phyloP scores from a whole-genome alignment of 2,797 vertebrate species.

The Sebastes alutus region DNA sequence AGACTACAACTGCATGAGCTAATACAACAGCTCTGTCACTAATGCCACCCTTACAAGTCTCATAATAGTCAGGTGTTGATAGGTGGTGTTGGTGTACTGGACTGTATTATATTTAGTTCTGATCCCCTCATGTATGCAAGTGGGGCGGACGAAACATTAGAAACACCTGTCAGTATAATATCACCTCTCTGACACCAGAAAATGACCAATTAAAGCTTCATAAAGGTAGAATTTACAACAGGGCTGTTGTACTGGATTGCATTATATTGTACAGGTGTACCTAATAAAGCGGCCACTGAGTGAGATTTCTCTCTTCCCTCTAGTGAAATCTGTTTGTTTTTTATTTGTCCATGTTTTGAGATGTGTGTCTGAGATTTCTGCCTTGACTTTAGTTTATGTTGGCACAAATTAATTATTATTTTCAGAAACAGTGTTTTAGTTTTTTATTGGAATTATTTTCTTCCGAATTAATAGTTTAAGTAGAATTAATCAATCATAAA shows the following conservation, averaged over 20 bases:
- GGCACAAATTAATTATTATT: neutral
- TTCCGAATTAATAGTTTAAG: neutral
- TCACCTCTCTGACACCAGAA: neutral
- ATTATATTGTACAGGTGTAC: neutral
- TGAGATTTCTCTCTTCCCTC: neutral
- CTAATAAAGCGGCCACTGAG: neutral
- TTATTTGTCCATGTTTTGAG: neutral
- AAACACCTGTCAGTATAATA: neutral
- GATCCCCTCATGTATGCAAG: neutral
- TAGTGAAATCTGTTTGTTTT: neutral
- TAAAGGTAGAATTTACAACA: neutral
- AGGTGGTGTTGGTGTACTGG: neutral
- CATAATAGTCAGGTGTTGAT: neutral
- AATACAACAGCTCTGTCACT: neutral
- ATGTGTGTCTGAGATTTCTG: neutral
- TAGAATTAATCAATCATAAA: neutral
- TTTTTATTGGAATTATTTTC: neutral
- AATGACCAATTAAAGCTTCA: neutral
- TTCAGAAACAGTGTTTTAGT: neutral
- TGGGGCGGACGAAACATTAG: neutral
- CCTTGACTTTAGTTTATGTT: neutral
- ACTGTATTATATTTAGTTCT: neutral
- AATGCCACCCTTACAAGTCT: too few relatives aligned
- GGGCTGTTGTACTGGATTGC: neutral
- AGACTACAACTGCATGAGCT: neutral